These are phyloP conservation scores for Linnaemya tessellans DNA, from an alignment of 2,888 invertebrate species.

Conservation along the genomic window DNA sequence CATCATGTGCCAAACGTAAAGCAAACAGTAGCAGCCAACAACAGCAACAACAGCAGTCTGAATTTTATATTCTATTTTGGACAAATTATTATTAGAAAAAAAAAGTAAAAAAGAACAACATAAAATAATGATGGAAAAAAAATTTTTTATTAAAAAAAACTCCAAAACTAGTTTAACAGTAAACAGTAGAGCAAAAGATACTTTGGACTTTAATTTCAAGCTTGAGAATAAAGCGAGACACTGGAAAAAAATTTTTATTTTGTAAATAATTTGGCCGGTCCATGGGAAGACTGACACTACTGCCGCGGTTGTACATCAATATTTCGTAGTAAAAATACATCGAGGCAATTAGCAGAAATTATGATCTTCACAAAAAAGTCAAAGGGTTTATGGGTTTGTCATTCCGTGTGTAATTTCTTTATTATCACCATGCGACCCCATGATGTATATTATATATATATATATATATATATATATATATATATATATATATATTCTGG, in stretches of 20 bases:
- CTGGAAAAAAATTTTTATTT: background rate
- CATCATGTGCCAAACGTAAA: slow-evolving; percentile 49
- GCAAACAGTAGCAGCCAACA: background rate
- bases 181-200: slow-evolving; percentile 72
- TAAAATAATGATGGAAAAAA: background rate
- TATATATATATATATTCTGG: too few species aligned
- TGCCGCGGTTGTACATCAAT: too few species aligned
- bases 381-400: too few species aligned
- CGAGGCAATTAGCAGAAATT: too few species aligned
- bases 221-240: slow-evolving; percentile 28
- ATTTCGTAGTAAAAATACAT: too few species aligned
- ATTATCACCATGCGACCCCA: too few species aligned
- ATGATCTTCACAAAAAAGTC: too few species aligned
- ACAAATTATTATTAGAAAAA: slow-evolving; percentile 44
- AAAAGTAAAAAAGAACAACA: background rate
- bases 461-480: too few species aligned
- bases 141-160: slow-evolving; percentile 72
- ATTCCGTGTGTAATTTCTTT: too few species aligned
- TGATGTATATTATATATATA: too few species aligned
- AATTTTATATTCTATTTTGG: slow-evolving; percentile 45
- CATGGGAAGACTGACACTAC: too few species aligned
- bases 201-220: slow-evolving; percentile 45
- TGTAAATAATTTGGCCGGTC: too few species aligned
- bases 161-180: slow-evolving; percentile 75
- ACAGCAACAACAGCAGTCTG: background rate